A percentile compares a stretch with the other conserved stretches of the same genome.
Conservation (phyloP, 2,888 invertebrate species). For the Rhingia campestris region DNA sequence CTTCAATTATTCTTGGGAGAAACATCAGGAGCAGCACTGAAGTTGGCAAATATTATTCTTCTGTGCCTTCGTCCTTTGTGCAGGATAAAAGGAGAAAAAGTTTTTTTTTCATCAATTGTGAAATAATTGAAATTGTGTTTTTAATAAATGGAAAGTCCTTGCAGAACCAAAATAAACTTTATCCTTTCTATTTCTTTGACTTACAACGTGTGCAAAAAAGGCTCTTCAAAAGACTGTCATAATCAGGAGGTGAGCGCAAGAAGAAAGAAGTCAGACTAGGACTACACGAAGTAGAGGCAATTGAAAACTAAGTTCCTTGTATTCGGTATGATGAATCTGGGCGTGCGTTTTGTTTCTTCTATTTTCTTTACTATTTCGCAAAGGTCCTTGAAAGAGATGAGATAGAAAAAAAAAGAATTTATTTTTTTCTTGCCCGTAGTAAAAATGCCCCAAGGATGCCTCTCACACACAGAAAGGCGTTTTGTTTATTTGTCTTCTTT, state of each 20-base stretch:
- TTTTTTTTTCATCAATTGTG: constrained; percentile 46
- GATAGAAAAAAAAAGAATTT: background rate
- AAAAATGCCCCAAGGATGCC: constrained; percentile 31
- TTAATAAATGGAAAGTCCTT: constrained; percentile 59
- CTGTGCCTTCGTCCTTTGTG: constrained; percentile 3
- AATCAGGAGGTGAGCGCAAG: background rate
- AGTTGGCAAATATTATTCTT: constrained; percentile 21
- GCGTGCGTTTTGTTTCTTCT: background rate
- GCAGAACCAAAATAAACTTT: constrained; percentile 14
- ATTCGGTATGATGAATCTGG: background rate
- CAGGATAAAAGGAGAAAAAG: background rate
- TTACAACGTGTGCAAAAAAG: background rate
- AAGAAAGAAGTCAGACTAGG: background rate
- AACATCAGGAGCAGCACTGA: constrained; percentile 7
- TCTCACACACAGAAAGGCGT: background rate
- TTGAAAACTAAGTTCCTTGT: constrained; percentile 24
- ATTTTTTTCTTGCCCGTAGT: background rate
- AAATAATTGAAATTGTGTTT: constrained; percentile 66
- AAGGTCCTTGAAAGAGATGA: constrained; percentile 21
- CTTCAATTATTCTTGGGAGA: background rate
- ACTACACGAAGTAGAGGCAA: constrained; percentile 8
- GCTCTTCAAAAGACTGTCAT: constrained; percentile 16
- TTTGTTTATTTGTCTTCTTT: constrained; percentile 6
- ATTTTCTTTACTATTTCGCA: constrained; percentile 1
- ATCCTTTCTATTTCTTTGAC: constrained; percentile 1